Base-by-base conservation (phyloP, 2,888 invertebrate genomes). In the Rotaria macrura region DNA sequence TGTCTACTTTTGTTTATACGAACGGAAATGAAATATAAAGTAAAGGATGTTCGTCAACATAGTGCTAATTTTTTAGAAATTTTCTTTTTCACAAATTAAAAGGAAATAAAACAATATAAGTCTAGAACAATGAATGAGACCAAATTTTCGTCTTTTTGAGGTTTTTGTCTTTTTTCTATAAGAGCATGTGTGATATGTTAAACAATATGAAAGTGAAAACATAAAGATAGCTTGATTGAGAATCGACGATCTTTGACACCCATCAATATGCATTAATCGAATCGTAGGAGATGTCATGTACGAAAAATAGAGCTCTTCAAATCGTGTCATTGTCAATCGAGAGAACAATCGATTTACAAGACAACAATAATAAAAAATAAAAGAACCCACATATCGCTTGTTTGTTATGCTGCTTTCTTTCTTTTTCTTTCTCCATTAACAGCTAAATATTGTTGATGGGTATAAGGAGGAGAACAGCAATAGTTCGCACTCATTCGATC, bases 301-400 rank as follows among this genome's bases (percentile, higher is more conserved):
- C 57, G 65, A 65, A 65, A 29, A 65, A 65, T 14, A 57, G 17
- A 29, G 17, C 29, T 65, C 65, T 65, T 5, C 65, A 29, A 12
- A 34, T 65, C 29, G 29, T 65, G 65, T 34, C 65, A 65, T 65
- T 65, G 14, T 34, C 65, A 65, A 65, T 65, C 65, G 65, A 65
- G 29, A 65, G 65, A 65, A 65, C 65, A 65, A 65, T 65, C 65
- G 65, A 65, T 65, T 65, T 65, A 17, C 65, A 29, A 65, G 65
- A 65, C 65, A 65, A 34, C 29, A 65, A 65, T 65, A 65, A 34
- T 17, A 34, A 65, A 29, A 34, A 65, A 65, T 14, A 65, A 65
- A 17, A 65, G 34, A 34, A 14, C 1, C 49, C 17, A 49, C 29
- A 65, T 65, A 29, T 65, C 29, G 29, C 34, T 65, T 65, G 65